Base-by-base conservation (phyloP, 2,888 invertebrate species). In the Empis livida region DNA sequence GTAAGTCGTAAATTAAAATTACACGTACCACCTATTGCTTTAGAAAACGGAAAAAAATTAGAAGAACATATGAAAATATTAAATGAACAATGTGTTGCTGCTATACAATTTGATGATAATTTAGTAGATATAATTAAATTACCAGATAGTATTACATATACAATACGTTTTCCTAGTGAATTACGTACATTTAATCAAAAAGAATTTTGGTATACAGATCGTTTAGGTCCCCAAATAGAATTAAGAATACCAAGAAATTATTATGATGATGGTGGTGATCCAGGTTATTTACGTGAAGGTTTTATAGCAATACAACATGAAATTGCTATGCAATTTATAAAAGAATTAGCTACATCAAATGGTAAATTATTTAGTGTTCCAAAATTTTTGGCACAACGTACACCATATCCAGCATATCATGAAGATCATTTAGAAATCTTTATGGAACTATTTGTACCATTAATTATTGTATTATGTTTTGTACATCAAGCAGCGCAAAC, bases 391-490 rank as follows among this genome's bases (percentile, higher is more conserved):
- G 15, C 51, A 4, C 43, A 77, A 59, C 71, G 84, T 49, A 83
- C 77, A 62, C 82, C 86, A 0, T 84, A 84, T 59, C 82, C 84
- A 1, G 66, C 75, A 0, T 84, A 77, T 62, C 61, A 77, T 1
- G 67, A 76, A 41, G 89, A 90, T 61, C 61, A 73, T 1, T 74
- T 85, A n/a, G n/a, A n/a, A n/a, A 10, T 63, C 84, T 3, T 77
- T 0, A 60, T 88, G 15, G 75, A 79, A 60, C 62, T 71, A 10
- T 73, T 82, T 52, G 71, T 90, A 23, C 82, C 90, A 0, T 67
- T 85, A 52, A 78, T 90, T 31, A 70, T 91, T 15, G 73, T 87
- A 66, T 69, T 90, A 17, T 84, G 86, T 56, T 89, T 84, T 60
- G 77, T 84, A 48, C 85, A 87, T 61, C 79, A 82, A 1, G 80